Evolutionary conservation across 2,888 invertebrate genomes (phyloP).

Genomic region (Lordiphosa fenestrarum): DNA sequence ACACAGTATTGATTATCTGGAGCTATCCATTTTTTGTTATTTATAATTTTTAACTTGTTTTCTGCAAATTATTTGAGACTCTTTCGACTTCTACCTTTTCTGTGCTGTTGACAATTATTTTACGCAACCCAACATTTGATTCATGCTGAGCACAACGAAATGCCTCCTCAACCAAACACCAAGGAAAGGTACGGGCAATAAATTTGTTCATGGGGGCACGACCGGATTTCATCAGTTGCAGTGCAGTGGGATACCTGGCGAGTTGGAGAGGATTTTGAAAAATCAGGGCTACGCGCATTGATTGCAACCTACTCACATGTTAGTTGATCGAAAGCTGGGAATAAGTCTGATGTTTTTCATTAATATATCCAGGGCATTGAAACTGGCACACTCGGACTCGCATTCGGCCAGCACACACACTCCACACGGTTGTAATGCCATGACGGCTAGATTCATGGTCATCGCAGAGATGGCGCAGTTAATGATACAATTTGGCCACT

Average conservation of each 20-base stretch:
- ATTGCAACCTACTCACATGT: constrained; percentile 59
- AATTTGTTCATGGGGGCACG: constrained; percentile 59
- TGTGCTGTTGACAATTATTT: constrained; percentile 62
- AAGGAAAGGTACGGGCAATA: constrained; percentile 46
- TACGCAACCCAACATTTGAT: constrained; percentile 64
- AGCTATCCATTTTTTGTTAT: constrained; percentile 1
- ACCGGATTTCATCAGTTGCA: constrained; percentile 64
- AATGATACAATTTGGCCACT: constrained; percentile 71
- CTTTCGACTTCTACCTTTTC: constrained; percentile 20
- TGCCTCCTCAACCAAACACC: constrained; percentile 56
- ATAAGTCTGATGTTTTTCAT: constrained; percentile 74
- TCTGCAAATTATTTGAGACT: constrained; percentile 6
- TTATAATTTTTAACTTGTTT: constrained; percentile 6
- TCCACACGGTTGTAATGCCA: constrained; percentile 68
- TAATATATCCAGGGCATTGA: constrained; percentile 71
- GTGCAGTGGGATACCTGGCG: constrained; percentile 69
- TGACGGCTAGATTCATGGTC: constrained; percentile 72
- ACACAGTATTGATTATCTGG: constrained; percentile 16
- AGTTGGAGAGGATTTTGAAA: too few relatives aligned
- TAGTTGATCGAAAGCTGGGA: constrained; percentile 74
- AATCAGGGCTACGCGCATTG: too few relatives aligned
- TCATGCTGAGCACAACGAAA: constrained; percentile 67
- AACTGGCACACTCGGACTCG: constrained; percentile 70
- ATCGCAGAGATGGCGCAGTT: constrained; percentile 70
- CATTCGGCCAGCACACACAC: constrained; percentile 71